Base-by-base conservation (phyloP, 2,113 vertebrate species). In the Tetrax tetrax region DNA sequence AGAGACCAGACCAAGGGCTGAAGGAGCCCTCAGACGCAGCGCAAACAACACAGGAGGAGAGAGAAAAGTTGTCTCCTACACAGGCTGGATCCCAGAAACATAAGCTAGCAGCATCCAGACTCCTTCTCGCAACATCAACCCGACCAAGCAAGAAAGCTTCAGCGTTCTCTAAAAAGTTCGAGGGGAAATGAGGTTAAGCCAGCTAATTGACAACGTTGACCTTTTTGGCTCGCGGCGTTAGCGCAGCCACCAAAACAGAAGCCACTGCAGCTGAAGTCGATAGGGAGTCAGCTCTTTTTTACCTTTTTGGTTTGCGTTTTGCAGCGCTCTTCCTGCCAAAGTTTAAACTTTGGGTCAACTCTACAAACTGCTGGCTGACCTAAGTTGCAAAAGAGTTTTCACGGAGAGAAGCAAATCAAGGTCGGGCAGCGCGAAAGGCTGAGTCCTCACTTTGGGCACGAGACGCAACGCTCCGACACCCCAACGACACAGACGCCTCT, bases 181-280 rank as follows among this genome's bases (percentile, higher is more conserved):
- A 95, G 82, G 95, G 95, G 95, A 96, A 92, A 89, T 87, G 82
- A 97, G 90, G 93, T 96, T 96, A 97, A 96, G 90, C 86, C 84
- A 69, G 75, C 87, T 96, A 95, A 97, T 90, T 96, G 93, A 94
- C 95, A 96, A 87, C 89, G 21, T 22, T 91, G 93, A 95, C 94
- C 94, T 96, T 92, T 88, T 15, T 92, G 91, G 90, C 96, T 97
- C 78, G 5, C 54, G 51, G 87, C 6, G 47, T 47, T 51, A 89
- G 78, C 7, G 3, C 93, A 95, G 90, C 88, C 95, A 90, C 92
- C 93, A 87, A 89, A 96, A 90, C 96, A 94, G 97, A 94, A 96
- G 96, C 79, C 1, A 53, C 57, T 43, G 95, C 85, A 86, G 91
- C 90, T 72, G 10, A 83, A 89, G 81, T 29, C 9, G 18, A 56